Percentiles rank a stretch among this genome's conserved stretches.
Conservation (phyloP, 1,140 invertebrate species). For the Aethina tumida region DNA sequence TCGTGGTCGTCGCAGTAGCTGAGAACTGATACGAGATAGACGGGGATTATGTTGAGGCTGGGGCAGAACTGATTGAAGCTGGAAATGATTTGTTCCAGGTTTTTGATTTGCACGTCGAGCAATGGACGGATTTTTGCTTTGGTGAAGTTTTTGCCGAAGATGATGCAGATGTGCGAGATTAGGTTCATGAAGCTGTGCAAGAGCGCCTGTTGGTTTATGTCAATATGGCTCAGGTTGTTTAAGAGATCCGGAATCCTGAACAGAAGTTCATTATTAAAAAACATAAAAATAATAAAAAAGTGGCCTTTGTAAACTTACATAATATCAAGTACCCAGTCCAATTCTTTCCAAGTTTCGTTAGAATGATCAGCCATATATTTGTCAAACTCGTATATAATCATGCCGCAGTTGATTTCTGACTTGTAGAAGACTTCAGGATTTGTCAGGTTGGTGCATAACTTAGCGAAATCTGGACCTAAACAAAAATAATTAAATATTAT, state of each 20-base stretch:
- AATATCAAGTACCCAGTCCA: conserved; percentile 45
- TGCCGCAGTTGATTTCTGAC: conserved; percentile 36
- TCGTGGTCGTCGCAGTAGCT: conserved; percentile 31
- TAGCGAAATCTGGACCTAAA: conserved; percentile 39
- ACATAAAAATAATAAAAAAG: not conserved
- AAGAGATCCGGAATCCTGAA: conserved; percentile 37
- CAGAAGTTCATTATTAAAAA: conserved; percentile 4
- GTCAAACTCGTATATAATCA: conserved; percentile 45
- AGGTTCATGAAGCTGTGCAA: conserved; percentile 36
- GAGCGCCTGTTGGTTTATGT: conserved; percentile 30
- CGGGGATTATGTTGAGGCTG: conserved; percentile 43
- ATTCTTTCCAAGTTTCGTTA: conserved; percentile 39
- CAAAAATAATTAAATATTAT: conserved; percentile 3
- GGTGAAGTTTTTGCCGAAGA: conserved; percentile 42
- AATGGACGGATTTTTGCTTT: conserved; percentile 40
- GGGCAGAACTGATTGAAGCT: conserved; percentile 35
- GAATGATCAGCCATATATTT: conserved; percentile 36
- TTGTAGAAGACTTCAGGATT: conserved; percentile 45
- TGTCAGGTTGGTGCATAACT: conserved; percentile 37
- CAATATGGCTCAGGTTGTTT: conserved; percentile 33
- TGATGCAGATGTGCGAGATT: conserved; percentile 38
- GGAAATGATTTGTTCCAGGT: conserved; percentile 33
- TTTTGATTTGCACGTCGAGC: conserved; percentile 40
- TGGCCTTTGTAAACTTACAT: conserved; percentile 35
- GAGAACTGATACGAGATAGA: conserved; percentile 44